A percentile compares a stretch with the other conserved stretches of the same genome.
These are phyloP conservation scores for Pica pica DNA, from an alignment of 2,113 vertebrate species.

Conservation along the genomic window DNA sequence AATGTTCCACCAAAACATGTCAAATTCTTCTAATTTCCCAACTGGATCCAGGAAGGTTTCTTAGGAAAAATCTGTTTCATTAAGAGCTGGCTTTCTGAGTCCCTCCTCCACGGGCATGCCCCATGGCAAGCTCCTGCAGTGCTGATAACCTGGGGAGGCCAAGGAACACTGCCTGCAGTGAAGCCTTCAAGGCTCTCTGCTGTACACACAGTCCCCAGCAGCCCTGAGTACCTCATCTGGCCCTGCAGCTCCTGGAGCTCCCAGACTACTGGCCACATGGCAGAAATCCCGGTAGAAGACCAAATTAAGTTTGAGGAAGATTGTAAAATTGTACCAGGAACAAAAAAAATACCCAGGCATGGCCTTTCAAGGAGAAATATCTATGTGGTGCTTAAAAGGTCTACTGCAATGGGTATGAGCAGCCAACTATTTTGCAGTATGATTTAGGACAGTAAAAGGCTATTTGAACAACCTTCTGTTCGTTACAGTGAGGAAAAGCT, in stretches of 20 bases:
- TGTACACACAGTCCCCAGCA: background rate
- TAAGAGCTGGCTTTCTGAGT: background rate
- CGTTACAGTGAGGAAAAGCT: background rate
- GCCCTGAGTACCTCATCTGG: background rate
- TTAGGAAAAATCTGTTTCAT: background rate
- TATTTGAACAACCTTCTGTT: background rate
- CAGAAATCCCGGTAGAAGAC: background rate
- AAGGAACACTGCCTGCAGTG: background rate
- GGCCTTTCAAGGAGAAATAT: background rate
- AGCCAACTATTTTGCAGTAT: background rate
- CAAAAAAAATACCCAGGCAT: background rate
- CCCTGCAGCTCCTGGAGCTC: background rate
- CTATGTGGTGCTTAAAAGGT: background rate
- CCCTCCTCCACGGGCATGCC: background rate
- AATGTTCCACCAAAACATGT: conserved; percentile 56
- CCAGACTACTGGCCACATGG: background rate
- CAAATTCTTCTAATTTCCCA: conserved; percentile 47
- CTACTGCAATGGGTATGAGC: background rate
- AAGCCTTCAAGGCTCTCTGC: background rate
- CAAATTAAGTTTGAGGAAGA: background rate
- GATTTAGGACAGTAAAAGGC: background rate
- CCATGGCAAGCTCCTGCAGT: background rate
- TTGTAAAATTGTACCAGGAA: background rate
- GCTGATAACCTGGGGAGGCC: background rate
- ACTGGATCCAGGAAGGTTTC: background rate